A percentile compares a stretch with the other conserved stretches of the same genome.
Conservation (phyloP, 2,113 vertebrate genomes). For the Phaethon lepturus region DNA sequence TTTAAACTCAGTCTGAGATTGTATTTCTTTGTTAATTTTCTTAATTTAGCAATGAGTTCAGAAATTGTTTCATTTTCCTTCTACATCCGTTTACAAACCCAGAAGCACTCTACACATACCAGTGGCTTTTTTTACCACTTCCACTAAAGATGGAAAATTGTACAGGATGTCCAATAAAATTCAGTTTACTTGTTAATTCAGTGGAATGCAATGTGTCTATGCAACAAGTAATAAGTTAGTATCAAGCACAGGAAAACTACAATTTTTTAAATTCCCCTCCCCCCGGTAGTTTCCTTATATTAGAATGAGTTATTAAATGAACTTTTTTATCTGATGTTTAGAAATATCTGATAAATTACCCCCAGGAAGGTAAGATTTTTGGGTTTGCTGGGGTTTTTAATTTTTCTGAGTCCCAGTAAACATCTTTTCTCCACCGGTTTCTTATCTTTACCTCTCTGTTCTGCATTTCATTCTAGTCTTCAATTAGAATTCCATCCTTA, state of each 20-base stretch:
- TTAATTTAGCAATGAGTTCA: background rate
- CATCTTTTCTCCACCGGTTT: background rate
- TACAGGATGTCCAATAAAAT: background rate
- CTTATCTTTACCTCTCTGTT: background rate
- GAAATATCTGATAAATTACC: background rate
- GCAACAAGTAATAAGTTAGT: background rate
- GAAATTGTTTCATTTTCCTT: background rate
- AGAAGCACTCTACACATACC: background rate
- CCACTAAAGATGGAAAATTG: background rate
- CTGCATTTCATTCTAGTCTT: background rate
- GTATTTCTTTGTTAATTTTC: background rate
- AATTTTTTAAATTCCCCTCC: fast-evolving
- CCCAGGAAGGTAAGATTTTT: background rate
- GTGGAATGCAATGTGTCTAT: background rate
- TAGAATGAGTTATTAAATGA: background rate
- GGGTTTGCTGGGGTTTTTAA: background rate
- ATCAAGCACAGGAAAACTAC: background rate
- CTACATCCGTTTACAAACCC: background rate
- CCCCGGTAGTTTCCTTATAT: background rate
- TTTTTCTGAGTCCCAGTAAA: background rate
- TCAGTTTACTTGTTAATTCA: background rate
- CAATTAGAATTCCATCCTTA: background rate
- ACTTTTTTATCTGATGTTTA: background rate
- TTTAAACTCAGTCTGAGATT: background rate
- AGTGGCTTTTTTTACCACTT: background rate